These are phyloP conservation scores for Bubalus kerabau DNA, from an alignment of 2,113 vertebrate species.

Conservation along the genomic window DNA sequence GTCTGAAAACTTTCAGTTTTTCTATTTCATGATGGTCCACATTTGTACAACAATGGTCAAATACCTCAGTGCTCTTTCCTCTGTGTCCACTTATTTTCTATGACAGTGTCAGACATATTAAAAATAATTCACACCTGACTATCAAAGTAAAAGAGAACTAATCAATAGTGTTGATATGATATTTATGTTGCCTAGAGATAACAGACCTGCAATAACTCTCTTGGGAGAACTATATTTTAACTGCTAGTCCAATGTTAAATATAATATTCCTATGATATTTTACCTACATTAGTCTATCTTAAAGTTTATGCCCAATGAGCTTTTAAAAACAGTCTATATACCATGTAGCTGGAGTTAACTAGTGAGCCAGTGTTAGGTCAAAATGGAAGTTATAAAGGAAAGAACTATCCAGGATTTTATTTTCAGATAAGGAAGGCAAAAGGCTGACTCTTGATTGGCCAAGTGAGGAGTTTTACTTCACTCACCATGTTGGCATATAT, in stretches of 20 bases:
- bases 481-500: background rate
- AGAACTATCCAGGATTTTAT: background rate
- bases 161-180: conserved; percentile 55
- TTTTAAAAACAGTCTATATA: background rate
- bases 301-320: background rate
- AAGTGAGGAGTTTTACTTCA: background rate
- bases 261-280: conserved; percentile 6
- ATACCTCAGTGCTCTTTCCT: background rate
- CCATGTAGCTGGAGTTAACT: conserved; percentile 29
- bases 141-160: conserved; percentile 55
- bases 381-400: conserved; percentile 5
- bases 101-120: background rate
- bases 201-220: background rate
- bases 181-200: conserved; percentile 5
- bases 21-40: background rate
- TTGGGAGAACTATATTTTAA: conserved; percentile 37
- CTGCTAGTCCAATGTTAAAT: conserved; percentile 12
- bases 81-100: conserved; percentile 10
- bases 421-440: background rate
- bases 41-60: background rate
- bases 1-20: background rate
- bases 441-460: background rate
- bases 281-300: background rate
- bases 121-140: conserved; percentile 50
- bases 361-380: background rate